Base-by-base conservation (phyloP, 2,113 vertebrate species). In the Neotoma lepida region DNA sequence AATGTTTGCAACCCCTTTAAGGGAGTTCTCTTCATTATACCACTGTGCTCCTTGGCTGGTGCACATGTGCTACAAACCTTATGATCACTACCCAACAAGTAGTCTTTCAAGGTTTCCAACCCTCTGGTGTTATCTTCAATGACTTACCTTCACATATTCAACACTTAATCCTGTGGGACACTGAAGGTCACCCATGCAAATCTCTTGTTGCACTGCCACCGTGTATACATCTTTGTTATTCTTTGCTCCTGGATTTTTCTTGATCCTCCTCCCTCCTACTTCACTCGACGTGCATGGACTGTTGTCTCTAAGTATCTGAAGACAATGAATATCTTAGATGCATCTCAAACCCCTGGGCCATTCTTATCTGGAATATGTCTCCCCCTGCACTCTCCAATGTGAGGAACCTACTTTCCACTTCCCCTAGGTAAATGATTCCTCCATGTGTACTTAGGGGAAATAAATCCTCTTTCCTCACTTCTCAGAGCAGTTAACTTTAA, bases 121-220 rank as follows among this genome's bases (percentile, higher is more conserved):
- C 39, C 70, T 91, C 81, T 82, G 58, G 12, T 49, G 24, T 54
- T 24, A 49, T 77, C 26, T 61, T 24, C 28, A 20, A 6, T 70
- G 49, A 74, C 24, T 63, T 93, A 20, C 85, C 33, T 64, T 91
- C 44, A 41, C 20, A 6, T 35, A 30, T 2, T 30, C 18, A 41
- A 5, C 35, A 64, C 15, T 56, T 35, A 64, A 41, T 13, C 10
- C 70, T 44, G 15, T 33, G 71, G 41, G 22, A 46, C n/a, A 26
- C n/a, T 44, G 30, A 22, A 12, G 26, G 28, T n/a, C 12, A 1
- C 33, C 30, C 14, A 9, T 1, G 6, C 3, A 6, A 8, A 0
- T 33, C 39, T 10, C 17, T 24, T 58, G 44, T 58, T 5, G 2
- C 10, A 14, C 8, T 44, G 39, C 39, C 3, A 28, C 17, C 10